Conservation (phyloP, 2,797 vertebrate genomes). For the Harpagifer antarcticus region DNA sequence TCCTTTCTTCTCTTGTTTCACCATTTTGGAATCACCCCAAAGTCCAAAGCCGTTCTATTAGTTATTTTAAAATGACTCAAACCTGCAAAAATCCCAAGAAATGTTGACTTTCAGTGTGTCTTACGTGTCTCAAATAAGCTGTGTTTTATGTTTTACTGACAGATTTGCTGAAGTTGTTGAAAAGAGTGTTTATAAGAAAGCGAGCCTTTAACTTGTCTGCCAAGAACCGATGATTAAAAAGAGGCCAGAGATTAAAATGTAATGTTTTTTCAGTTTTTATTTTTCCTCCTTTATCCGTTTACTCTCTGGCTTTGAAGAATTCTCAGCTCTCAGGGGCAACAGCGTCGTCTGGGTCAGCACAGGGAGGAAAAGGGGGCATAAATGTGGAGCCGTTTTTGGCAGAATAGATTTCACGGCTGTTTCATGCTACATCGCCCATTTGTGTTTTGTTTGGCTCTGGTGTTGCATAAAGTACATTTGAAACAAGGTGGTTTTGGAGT, state of each 20-base stretch:
- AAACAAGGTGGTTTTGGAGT: constrained; percentile 78
- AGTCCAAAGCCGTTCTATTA: constrained; percentile 3
- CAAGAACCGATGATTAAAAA: constrained; percentile 48
- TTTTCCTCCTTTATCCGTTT: constrained; percentile 29
- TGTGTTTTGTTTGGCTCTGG: constrained; percentile 82
- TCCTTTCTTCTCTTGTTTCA: constrained; percentile 13
- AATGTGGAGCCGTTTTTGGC: constrained; percentile 65
- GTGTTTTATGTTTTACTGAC: constrained; percentile 52
- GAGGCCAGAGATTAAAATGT: constrained; percentile 48
- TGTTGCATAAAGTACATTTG: constrained; percentile 80
- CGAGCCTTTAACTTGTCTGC: constrained; percentile 38
- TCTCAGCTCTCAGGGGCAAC: constrained; percentile 51
- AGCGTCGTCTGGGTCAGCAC: constrained; percentile 64
- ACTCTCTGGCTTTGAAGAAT: constrained; percentile 39
- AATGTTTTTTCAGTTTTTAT: constrained; percentile 39
- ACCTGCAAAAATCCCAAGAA: constrained; percentile 34
- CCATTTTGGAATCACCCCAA: background rate
- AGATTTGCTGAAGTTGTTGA: constrained; percentile 59
- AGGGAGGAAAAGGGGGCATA: constrained; percentile 49
- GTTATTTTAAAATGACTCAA: constrained; percentile 37
- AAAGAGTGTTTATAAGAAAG: constrained; percentile 45
- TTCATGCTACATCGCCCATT: constrained; percentile 84
- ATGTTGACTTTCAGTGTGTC: constrained; percentile 12
- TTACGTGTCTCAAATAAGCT: constrained; percentile 45
- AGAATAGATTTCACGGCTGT: constrained; percentile 82